Evolutionary conservation across 2,113 vertebrate species (phyloP), one percentile per base, ranked within the genome.

Genomic region (Cebidichthys violaceus): DNA sequence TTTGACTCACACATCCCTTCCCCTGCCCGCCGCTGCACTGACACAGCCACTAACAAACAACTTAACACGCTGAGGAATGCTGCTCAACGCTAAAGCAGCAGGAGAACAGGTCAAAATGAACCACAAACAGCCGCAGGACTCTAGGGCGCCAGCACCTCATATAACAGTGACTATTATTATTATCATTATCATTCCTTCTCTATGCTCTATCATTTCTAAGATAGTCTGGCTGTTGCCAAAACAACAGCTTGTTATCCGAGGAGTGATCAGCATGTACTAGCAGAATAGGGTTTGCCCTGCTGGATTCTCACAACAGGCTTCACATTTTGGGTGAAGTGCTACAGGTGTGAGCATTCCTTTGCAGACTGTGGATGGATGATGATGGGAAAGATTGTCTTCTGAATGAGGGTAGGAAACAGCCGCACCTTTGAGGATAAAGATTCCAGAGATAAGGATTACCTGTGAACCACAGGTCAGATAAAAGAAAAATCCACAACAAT

Each of bases 341-440:
- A 76, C 88, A 92, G 91, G 90, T 94, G 92, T 84, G 90, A 89
- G 76, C 81, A 77, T 89, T 93, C 87, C 82, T 93, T 69, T 50
- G 74, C 75, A 77, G 71, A 77, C 77, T 55, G 66, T 41, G 71
- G 69, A 74, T 72, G 88, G 86, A 89, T 82, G 84, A 59, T 59
- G 55, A 59, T 59, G 55, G 55, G 75, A 86, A 90, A 88, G 83
- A 84, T 79, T 62, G 69, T 66, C 74, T 20, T 57, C 71, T 75
- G 70, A 88, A 65, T 84, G 78, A 89, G 78, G 75, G 79, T 70
- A 82, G 81, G 86, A 90, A 90, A 88, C n/a, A 15, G 61, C 69
- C 39, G 39, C 81, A 79, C 79, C 85, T 83, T 74, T 52, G 75
- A 81, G 79, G 67, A 60, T 88, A 31, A 45, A 85, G 82, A 91